These are phyloP conservation scores for Alexandromys fortis DNA, from an alignment of 2,113 vertebrate genomes.

Conservation along the genomic window DNA sequence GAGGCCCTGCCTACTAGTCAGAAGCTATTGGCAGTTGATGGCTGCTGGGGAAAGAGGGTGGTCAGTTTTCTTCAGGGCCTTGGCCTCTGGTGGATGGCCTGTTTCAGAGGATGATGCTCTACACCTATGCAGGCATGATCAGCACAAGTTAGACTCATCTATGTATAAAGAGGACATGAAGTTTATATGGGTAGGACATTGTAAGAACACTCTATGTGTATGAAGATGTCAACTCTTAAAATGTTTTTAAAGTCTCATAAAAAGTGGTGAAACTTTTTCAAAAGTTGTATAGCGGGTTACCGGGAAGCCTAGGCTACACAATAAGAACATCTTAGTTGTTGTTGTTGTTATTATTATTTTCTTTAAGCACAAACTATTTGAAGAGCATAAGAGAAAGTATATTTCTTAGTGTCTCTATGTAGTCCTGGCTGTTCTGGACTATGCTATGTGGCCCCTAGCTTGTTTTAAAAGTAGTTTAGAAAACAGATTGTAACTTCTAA, in stretches of 20 bases:
- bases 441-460: too few species aligned
- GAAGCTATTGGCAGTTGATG: not conserved
- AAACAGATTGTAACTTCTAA: not conserved
- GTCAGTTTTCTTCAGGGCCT: not conserved
- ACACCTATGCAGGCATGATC: not conserved
- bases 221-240: not conserved
- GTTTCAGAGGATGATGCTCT: too few species aligned
- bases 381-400: not conserved
- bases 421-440: not conserved
- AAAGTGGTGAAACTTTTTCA: not conserved
- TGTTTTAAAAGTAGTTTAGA: not conserved
- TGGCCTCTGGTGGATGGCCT: not conserved
- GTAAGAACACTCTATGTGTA: not conserved
- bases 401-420: not conserved
- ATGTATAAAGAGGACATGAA: not conserved
- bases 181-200: not conserved
- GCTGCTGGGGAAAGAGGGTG: not conserved
- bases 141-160: not conserved
- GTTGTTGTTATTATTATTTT: not conserved
- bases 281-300: not conserved
- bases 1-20: not conserved
- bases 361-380: not conserved
- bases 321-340: not conserved
- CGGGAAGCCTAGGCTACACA: not conserved
- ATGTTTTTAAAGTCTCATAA: not conserved